Conservation (phyloP, 2,888 invertebrate genomes). For the Rhagium mordax region DNA sequence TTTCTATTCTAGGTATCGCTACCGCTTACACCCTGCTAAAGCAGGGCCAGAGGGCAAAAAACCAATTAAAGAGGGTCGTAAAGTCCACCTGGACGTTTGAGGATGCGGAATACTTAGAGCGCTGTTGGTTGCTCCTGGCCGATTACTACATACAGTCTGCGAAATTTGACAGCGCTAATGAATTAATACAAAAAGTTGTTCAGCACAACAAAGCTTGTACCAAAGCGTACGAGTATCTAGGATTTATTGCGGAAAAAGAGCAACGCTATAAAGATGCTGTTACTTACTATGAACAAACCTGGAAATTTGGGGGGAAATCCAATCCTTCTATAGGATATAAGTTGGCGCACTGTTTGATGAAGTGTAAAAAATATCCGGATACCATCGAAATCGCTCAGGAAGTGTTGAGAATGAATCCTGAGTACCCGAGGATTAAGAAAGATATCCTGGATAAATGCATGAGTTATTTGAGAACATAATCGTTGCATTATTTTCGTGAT, state of each 20-base stretch:
- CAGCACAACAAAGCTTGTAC: constrained; percentile 91
- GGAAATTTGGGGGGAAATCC: constrained; percentile 85
- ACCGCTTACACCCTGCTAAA: constrained; percentile 88
- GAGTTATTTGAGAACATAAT: constrained; percentile 80
- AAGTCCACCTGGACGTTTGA: constrained; percentile 94
- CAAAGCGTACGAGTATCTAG: constrained; percentile 91
- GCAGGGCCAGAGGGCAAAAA: constrained; percentile 92
- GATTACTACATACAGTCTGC: constrained; percentile 89
- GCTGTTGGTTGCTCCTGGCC: constrained; percentile 95
- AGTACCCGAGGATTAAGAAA: constrained; percentile 92
- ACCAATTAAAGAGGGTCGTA: constrained; percentile 90
- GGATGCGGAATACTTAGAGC: constrained; percentile 95
- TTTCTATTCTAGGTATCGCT: constrained; percentile 72
- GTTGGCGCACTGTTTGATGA: constrained; percentile 92
- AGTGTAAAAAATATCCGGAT: constrained; percentile 89
- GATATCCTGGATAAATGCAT: constrained; percentile 95
- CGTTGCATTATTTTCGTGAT: background rate
- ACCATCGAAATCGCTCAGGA: constrained; percentile 93
- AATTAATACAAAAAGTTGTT: constrained; percentile 83
- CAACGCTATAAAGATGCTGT: constrained; percentile 91
- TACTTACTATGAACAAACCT: constrained; percentile 87
- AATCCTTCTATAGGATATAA: constrained; percentile 94
- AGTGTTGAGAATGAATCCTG: constrained; percentile 85
- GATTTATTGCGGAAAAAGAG: constrained; percentile 92
- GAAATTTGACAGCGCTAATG: constrained; percentile 89